Base-by-base conservation (phyloP, 1,140 invertebrate species). In the Galleria mellonella region DNA sequence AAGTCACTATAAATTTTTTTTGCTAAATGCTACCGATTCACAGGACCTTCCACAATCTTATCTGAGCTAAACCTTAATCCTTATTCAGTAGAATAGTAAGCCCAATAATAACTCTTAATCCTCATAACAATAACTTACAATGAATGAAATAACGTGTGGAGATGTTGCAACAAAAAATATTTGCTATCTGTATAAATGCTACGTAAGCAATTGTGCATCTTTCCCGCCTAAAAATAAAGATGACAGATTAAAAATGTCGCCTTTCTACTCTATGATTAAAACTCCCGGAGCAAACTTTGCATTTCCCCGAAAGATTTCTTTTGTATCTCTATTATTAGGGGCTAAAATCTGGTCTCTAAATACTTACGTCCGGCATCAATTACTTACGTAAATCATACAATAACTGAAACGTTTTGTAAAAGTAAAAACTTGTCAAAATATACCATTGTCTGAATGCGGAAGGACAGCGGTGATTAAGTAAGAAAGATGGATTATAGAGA, bases 41-140 rank as follows among this genome's bases (percentile, higher is more conserved):
- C 32, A 14, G 32, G 13, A 6, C 12, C 36, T 17, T 27, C 36
- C 17, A 38, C 48, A 59, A 65, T 68, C 56, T 74, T 74, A 68
- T 74, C 61, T 44, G 62, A 68, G 67, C 72, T 71, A 72, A 52
- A 27, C 30, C 46, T 43, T 71, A 79, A 72, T 72, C 69, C 69
- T 62, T 62, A 46, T 37, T 55, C 53, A 43, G 66, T 59, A 51
- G 55, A 67, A 69, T 54, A 47, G 47, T 47, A 64, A 68, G 47
- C 35, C 41, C 47, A 51, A 60, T 66, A 68, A 70, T 66, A 65
- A 51, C 44, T 32, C 35, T 51, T 72, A 78, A 78, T 78, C 74
- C 72, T 39, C 43, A 46, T 39, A 47, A 60, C 65, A 58, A 73
- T 74, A 68, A 53, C 42, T 53, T 49, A 38, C 23, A 44, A 43